A percentile compares a stretch with the other conserved stretches of the same genome.
These are phyloP conservation scores for Notospermus geniculatus DNA, from an alignment of 1,140 invertebrate genomes.

Conservation along the genomic window DNA sequence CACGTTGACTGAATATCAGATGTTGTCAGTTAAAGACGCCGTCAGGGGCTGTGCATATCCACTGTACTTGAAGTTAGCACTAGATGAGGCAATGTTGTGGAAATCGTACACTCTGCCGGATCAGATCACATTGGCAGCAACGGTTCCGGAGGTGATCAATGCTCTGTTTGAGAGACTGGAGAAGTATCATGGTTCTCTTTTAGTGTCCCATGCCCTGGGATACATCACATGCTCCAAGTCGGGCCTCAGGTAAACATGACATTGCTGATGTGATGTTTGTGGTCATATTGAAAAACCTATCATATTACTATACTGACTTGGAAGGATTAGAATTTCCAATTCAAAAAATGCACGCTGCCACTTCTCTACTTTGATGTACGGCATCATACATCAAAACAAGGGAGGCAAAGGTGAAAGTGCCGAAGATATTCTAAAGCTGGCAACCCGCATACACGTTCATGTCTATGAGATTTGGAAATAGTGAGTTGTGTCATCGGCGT, in stretches of 20 bases:
- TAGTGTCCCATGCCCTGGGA: constrained; percentile 89
- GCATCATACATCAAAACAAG: no score
- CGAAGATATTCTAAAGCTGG: no score
- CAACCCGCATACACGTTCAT: no score
- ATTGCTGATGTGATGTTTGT: no score
- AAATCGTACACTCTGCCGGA: constrained; percentile 1
- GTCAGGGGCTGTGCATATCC: neutral
- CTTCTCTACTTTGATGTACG: no score
- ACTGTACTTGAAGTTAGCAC: neutral
- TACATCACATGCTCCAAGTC: constrained; percentile 88
- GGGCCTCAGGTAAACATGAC: constrained; percentile 79
- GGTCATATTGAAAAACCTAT: no score
- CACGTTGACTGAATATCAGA: neutral
- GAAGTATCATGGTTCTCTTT: constrained; percentile 80
- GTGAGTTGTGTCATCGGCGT: constrained; percentile 61
- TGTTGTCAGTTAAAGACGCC: neutral
- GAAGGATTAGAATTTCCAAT: no score
- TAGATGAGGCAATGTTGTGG: constrained; percentile 1
- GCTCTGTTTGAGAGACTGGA: constrained; percentile 92
- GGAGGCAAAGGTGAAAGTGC: no score
- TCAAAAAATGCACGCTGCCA: no score
- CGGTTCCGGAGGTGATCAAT: constrained; percentile 94
- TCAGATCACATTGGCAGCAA: constrained; percentile 58
- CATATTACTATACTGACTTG: no score
- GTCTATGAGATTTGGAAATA: no score